Conservation (phyloP, 2,113 vertebrate species). For the Typhlomys cinereus region DNA sequence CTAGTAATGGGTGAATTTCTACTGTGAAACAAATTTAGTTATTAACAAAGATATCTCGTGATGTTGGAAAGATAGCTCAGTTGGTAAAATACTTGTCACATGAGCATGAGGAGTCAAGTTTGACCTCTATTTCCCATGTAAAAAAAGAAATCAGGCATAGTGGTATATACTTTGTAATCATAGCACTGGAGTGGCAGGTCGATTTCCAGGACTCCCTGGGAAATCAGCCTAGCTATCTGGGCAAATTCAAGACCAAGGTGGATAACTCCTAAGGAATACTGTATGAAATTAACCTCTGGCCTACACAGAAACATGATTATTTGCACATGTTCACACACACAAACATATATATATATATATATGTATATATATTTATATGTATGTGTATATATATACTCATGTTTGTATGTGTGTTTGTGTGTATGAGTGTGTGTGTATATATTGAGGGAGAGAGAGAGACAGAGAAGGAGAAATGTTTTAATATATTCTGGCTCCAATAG, state of each 20-base stretch:
- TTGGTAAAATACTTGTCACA: background rate
- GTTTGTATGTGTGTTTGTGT: no score
- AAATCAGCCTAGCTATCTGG: background rate
- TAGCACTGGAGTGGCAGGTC: background rate
- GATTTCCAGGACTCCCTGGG: background rate
- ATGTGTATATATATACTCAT: no score
- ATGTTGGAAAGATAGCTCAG: background rate
- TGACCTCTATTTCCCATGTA: no score
- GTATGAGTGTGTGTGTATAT: no score
- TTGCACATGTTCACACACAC: background rate
- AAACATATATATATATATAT: background rate
- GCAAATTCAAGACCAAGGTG: background rate
- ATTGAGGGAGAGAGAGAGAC: no score
- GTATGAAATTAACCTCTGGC: background rate
- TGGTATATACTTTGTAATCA: background rate
- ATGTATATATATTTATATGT: no score
- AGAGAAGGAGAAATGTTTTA: no score
- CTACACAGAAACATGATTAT: no score
- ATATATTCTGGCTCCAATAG: no score
- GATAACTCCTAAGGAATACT: background rate
- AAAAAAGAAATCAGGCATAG: background rate
- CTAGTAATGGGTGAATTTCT: background rate
- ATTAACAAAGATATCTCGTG: conserved; percentile 13
- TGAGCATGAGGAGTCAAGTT: no score
- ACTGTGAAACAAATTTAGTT: conserved; percentile 25